Evolutionary conservation across 2,888 invertebrate species (phyloP).

Genomic region (Andrena trimmerana): DNA sequence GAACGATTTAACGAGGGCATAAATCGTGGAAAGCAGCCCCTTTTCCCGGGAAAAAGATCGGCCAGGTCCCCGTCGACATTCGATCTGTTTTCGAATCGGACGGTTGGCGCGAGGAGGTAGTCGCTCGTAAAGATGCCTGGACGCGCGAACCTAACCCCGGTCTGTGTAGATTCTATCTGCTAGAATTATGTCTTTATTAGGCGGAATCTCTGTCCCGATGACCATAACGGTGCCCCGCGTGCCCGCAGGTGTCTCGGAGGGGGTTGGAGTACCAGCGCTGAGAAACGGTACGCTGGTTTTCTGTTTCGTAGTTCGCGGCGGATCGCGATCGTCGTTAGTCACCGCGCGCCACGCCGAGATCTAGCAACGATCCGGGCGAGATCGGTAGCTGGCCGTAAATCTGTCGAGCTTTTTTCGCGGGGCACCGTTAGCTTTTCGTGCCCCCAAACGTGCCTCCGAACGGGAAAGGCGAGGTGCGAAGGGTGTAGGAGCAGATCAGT

Average conservation of each 20-base stretch:
- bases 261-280: slow-evolving; percentile 24
- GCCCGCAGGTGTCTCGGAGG: slow-evolving; percentile 74
- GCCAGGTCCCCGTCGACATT: slow-evolving; percentile 60
- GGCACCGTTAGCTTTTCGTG: slow-evolving; percentile 71
- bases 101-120: slow-evolving; percentile 41
- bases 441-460: slow-evolving; percentile 40
- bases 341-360: slow-evolving; percentile 8
- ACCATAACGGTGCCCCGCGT: slow-evolving; percentile 76
- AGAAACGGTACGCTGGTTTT: slow-evolving; percentile 12
- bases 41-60: slow-evolving; percentile 64
- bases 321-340: slow-evolving; percentile 61
- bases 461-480: slow-evolving; percentile 7
- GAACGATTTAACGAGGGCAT: slow-evolving; percentile 66
- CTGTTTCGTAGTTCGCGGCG: slow-evolving; percentile 8
- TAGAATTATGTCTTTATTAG: slow-evolving; percentile 83
- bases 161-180: slow-evolving; percentile 76
- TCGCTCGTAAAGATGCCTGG: slow-evolving; percentile 74
- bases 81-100: slow-evolving; percentile 75
- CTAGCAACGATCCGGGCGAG: slow-evolving; percentile 9
- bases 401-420: slow-evolving; percentile 61
- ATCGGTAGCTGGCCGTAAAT: slow-evolving; percentile 71
- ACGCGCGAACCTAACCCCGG: slow-evolving; percentile 63
- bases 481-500: slow-evolving; percentile 38
- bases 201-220: slow-evolving; percentile 77
- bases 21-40: slow-evolving; percentile 62